Conservation (phyloP, 2,888 invertebrate species). For the Platycheirus albimanus region DNA sequence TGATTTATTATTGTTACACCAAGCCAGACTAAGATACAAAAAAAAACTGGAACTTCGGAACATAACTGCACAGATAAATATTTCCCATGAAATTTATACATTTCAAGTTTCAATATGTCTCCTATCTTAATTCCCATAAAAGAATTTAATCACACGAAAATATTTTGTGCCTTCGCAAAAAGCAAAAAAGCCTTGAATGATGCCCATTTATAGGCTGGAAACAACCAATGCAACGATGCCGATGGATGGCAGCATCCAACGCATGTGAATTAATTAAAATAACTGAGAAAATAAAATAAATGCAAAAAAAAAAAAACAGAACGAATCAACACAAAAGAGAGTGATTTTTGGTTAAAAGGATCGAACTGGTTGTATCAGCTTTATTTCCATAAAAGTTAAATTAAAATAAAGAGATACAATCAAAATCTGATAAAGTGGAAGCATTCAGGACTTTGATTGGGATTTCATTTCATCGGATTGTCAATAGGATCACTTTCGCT, state of each 20-base stretch:
- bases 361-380: conserved; percentile 60
- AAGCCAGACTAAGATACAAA: conserved; percentile 6
- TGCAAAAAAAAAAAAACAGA: conserved; percentile 4
- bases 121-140: conserved; percentile 56
- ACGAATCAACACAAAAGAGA: conserved; percentile 9
- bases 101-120: conserved; percentile 23
- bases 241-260: conserved; percentile 65
- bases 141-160: conserved; percentile 1
- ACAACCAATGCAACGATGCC: conserved; percentile 46
- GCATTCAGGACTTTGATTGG: conserved; percentile 64
- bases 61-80: conserved; percentile 10
- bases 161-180: conserved; percentile 27
- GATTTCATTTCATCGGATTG: conserved; percentile 47
- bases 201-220: conserved; percentile 38
- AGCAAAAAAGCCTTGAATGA: conserved; percentile 33
- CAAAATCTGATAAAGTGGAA: conserved; percentile 44
- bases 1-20: conserved; percentile 57
- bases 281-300: conserved; percentile 26
- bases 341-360: conserved; percentile 54
- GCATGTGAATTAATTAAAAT: conserved; percentile 56
- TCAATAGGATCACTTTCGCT: conserved; percentile 71
- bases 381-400: conserved; percentile 37
- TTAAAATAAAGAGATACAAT: conserved; percentile 18
- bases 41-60: neutral
- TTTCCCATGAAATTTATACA: conserved; percentile 60